phyloP scores from a whole-genome alignment of 1,140 invertebrate genomes.

The Drosophila sulfurigaster region DNA sequence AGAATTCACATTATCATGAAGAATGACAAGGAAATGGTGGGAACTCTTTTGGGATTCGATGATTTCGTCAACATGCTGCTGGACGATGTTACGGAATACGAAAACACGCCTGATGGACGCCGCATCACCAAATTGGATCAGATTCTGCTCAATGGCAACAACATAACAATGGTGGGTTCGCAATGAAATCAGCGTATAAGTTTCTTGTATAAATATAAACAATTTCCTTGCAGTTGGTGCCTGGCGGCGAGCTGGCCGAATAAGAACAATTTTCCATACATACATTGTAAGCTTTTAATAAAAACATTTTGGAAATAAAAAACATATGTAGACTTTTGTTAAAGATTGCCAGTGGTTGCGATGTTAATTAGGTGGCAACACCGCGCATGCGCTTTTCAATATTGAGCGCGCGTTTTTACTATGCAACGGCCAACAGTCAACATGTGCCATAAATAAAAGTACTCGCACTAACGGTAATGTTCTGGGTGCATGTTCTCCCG shows the following conservation, averaged over 20 bases:
- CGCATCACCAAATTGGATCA: slow-evolving; percentile 98
- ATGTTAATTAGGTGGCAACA: slow-evolving; percentile 19
- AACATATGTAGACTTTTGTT: slow-evolving; percentile 3
- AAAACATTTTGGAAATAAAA: slow-evolving; percentile 29
- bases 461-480: slow-evolving; percentile 64
- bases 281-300: slow-evolving; percentile 40
- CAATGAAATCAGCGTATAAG: too few relatives aligned
- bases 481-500: slow-evolving; percentile 53
- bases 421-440: slow-evolving; percentile 63
- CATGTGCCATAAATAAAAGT: slow-evolving; percentile 76
- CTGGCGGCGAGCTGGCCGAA: slow-evolving; percentile 90
- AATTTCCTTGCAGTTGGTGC: slow-evolving; percentile 87
- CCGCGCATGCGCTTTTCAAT: slow-evolving; percentile 57
- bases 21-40: slow-evolving; percentile 99
- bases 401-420: slow-evolving; percentile 31
- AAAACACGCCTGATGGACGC: slow-evolving; percentile 98
- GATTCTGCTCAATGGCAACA: slow-evolving; percentile 99
- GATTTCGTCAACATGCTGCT: slow-evolving; percentile 99
- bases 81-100: slow-evolving; percentile 97
- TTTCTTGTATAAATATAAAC: background rate
- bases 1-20: slow-evolving; percentile 99
- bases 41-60: slow-evolving; percentile 98
- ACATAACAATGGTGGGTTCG: slow-evolving; percentile 96
- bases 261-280: slow-evolving; percentile 43
- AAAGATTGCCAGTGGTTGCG: slow-evolving; percentile 2